Percentiles rank a stretch among this genome's conserved stretches.
Evolutionary conservation across 2,797 vertebrate genomes (phyloP).

Genomic region (Heteromormyrus szaboi): DNA sequence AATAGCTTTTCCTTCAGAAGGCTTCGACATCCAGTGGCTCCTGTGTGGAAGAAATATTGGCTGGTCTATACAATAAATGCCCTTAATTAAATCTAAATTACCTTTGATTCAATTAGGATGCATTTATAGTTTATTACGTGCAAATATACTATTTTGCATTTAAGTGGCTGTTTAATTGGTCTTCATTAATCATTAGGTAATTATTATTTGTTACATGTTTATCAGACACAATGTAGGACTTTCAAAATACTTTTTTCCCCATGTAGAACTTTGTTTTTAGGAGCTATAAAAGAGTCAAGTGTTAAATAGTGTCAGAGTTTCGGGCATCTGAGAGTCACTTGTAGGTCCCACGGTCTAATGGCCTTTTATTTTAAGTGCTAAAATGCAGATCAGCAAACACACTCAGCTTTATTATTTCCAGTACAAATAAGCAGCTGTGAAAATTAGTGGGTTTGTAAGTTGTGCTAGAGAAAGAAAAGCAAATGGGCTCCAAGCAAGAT

Average conservation of each 20-base stretch:
- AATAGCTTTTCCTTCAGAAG: constrained; percentile 4
- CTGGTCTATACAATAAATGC: constrained; percentile 12
- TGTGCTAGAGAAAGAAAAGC: background rate
- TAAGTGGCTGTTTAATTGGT: constrained; percentile 4
- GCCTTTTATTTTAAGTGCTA: background rate
- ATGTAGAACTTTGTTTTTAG: background rate
- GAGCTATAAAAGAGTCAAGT: background rate
- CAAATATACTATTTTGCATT: constrained; percentile 13
- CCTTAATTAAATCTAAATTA: constrained; percentile 21
- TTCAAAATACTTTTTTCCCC: background rate
- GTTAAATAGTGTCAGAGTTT: background rate
- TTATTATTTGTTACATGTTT: constrained; percentile 1
- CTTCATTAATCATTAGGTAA: constrained; percentile 16
- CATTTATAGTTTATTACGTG: constrained; percentile 14
- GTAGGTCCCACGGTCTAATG: background rate
- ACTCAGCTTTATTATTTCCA: background rate
- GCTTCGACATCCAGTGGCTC: background rate
- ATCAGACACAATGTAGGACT: background rate
- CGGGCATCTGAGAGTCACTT: background rate
- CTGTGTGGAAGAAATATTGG: constrained; percentile 1
- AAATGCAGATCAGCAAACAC: background rate
- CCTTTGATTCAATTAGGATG: constrained; percentile 10
- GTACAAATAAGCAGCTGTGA: background rate
- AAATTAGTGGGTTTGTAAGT: background rate
- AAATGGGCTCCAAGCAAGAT: background rate